Evolutionary conservation across 2,113 vertebrate genomes (phyloP).

Genomic region (Geococcyx californianus): DNA sequence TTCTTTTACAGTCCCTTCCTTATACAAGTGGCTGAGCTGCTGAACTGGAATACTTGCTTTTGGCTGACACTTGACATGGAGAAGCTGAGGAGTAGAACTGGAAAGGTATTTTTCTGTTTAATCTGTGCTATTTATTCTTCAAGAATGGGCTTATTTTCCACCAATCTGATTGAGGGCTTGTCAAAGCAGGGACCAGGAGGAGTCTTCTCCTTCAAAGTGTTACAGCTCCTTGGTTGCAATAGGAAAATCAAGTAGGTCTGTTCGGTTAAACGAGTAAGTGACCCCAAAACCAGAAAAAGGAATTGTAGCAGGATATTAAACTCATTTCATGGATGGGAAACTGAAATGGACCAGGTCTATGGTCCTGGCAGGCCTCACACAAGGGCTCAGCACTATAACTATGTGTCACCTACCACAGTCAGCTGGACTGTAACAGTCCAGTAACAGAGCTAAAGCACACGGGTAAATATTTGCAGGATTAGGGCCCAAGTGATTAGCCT

Average conservation of each 20-base stretch:
- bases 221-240: not conserved
- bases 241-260: not conserved
- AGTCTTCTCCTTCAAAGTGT: not conserved
- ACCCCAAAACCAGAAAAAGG: not conserved
- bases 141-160: conserved; percentile 3
- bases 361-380: not conserved
- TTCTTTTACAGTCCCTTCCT: conserved; percentile 46
- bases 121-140: conserved; percentile 24
- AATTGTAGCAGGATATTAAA: not conserved
- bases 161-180: conserved; percentile 12
- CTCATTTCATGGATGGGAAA: not conserved
- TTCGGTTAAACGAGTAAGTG: not conserved
- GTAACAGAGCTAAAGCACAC: not conserved
- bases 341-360: not conserved
- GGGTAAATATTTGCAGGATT: conserved; percentile 2
- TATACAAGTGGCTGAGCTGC: conserved; percentile 3
- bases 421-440: not conserved
- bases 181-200: not conserved
- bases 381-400: not conserved
- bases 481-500: not conserved
- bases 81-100: conserved; percentile 19
- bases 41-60: conserved; percentile 52
- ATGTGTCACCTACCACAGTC: not conserved
- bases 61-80: conserved; percentile 10
- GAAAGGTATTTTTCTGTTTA: not conserved